Base-by-base conservation (phyloP, 2,888 invertebrate species). In the Galeruca laticollis region DNA sequence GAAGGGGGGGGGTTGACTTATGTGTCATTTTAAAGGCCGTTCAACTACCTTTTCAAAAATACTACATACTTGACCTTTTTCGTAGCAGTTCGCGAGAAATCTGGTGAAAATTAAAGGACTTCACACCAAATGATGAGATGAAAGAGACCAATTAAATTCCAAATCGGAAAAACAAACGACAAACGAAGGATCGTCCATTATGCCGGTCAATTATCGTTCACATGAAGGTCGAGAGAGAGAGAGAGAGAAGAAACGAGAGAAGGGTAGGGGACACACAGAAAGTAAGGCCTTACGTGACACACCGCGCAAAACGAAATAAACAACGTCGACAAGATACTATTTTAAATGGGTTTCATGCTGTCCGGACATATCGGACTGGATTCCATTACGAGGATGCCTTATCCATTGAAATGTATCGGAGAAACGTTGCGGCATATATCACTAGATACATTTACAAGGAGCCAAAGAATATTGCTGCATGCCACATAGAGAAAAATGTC, bases 301-400 rank as follows among this genome's bases (percentile, higher is more conserved):
- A 64, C 65, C 69, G 73, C 68, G 68, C 63, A 49, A 66, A 66
- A 70, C 72, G 73, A 73, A 76, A 76, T 73, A 73, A 72, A 74
- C 74, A 71, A 67, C 73, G 54, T 65, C 67, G 69, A 71, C 73
- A 71, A 74, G 74, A 74, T 73, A 74, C 71, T 62, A 73, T 75
- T 75, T 73, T 73, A 73, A 75, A 73, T 73, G 74, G 71, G 69
- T 75, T 73, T 73, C 71, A 71, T 70, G 73, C 67, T 69, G 73
- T 71, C 73, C 63, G 69, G 71, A 73, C 74, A 68, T 73, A 74
- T 74, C 74, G 68, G 70, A 65, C 69, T 67, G 69, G 70, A 72
- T 74, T 74, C 72, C 72, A 74, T 74, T 74, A 71, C 69, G 57
- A 68, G 63, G 66, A 68, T 70, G 70, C 69, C 74, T 74, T 74